phyloP scores from a whole-genome alignment of 2,888 invertebrate genomes.

The Ecdyonurus torrentis region DNA sequence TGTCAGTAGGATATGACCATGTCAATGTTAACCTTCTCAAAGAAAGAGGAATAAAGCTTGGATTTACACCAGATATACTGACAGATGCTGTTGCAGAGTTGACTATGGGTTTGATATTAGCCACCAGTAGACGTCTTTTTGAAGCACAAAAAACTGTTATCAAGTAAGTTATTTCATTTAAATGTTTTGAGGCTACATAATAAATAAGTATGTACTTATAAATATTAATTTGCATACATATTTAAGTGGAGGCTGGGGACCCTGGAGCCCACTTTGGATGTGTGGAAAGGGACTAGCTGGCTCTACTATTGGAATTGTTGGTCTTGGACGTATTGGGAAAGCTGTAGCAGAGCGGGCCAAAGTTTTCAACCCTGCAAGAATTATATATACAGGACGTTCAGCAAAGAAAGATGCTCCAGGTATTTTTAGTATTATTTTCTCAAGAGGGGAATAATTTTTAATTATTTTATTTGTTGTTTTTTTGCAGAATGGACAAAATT shows the following conservation, averaged over 20 bases:
- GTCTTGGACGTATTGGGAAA: conserved; percentile 66
- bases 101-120: conserved; percentile 56
- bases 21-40: conserved; percentile 56
- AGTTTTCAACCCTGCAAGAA: conserved; percentile 50
- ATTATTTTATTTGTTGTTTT: background rate
- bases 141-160: conserved; percentile 53
- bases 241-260: conserved; percentile 52
- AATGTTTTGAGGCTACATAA: background rate
- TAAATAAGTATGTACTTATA: background rate
- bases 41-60: conserved; percentile 52
- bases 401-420: conserved; percentile 43
- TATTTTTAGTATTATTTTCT: conserved; percentile 20
- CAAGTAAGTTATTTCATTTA: conserved; percentile 26
- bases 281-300: conserved; percentile 60
- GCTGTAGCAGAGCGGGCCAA: conserved; percentile 52
- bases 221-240: background rate
- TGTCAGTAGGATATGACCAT: conserved; percentile 78
- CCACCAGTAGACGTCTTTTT: conserved; percentile 56
- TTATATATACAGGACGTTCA: conserved; percentile 59
- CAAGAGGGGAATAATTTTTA: no score
- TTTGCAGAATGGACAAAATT: conserved; percentile 30
- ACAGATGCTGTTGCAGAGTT: conserved; percentile 68
- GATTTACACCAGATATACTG: conserved; percentile 64
- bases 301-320: conserved; percentile 68
- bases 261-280: conserved; percentile 49